Evolutionary conservation across 2,888 invertebrate species (phyloP), one percentile per base, ranked within the genome.

Genomic region (Danaus chrysippus): DNA sequence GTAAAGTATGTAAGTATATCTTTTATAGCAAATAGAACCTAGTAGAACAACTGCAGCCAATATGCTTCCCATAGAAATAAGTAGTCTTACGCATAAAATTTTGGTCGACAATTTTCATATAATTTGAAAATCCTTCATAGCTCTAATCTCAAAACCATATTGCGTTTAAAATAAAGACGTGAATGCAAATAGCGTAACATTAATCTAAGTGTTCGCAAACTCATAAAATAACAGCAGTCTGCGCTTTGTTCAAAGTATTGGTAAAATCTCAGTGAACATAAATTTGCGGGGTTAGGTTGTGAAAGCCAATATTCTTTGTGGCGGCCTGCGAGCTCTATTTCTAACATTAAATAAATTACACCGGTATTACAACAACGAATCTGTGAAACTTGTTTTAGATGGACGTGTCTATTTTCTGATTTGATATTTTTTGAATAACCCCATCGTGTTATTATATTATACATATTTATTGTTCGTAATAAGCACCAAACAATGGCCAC

Each of bases 291-390:
- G 86, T 86, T 86, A 86, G 85, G 87, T 90, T 89, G 87, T 89
- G 90, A 90, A 90, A 90, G 90, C 86, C 86, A 89, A 89, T 88
- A 90, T 90, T 90, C 89, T 89, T 90, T 89, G 89, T 84, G 77
- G 84, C 78, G 49, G 15, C 15, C 49, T 75, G 83, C 86, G 82
- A 84, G 81, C 81, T 88, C 82, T 87, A 84, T 87, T 88, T 87
- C 85, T 84, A 87, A 87, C 87, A 90, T 91, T 88, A 90, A 89
- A 91, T 90, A 90, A 91, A 89, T 90, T 88, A 88, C 85, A 80
- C 77, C 73, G 85, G 87, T 89, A 90, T 90, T 87, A 90, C 89
- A 84, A 87, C 86, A 90, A 87, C 87, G 86, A 87, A 88, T 88
- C 86, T 81, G 79, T 72, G 73, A 79, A 86, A 87, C 86, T 84